phyloP scores from a whole-genome alignment of 2,113 vertebrate species.

The Microtus montanus region DNA sequence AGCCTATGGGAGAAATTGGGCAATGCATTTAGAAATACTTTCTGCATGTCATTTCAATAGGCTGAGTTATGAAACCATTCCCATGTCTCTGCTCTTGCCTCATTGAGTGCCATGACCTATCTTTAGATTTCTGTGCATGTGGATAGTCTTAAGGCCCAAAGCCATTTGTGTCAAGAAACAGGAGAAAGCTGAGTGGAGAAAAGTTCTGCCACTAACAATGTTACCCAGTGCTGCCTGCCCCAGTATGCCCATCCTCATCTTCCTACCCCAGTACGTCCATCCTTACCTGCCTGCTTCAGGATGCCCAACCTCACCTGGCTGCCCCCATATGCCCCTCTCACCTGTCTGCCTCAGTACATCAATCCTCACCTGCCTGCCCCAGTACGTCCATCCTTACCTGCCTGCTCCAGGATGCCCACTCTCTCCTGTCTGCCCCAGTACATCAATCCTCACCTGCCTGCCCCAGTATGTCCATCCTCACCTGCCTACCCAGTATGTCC shows the following conservation, averaged over 20 bases:
- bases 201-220: neutral
- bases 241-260: neutral
- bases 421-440: neutral
- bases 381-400: neutral
- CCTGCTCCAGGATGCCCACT: neutral
- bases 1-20: conserved; percentile 3
- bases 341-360: neutral
- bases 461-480: neutral
- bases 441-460: neutral
- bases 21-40: conserved; percentile 19
- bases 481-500: neutral
- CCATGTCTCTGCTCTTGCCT: neutral
- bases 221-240: neutral
- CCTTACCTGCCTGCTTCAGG: neutral
- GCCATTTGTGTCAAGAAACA: neutral
- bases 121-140: neutral
- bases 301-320: neutral
- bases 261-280: neutral
- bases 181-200: neutral
- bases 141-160: neutral
- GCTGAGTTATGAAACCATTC: neutral
- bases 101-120: neutral
- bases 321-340: neutral
- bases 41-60: neutral
- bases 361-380: neutral